Percentiles rank a stretch among this genome's conserved stretches.
Evolutionary conservation across 2,113 vertebrate genomes (phyloP).

Genomic region (Phylloscopus trochiloides): DNA sequence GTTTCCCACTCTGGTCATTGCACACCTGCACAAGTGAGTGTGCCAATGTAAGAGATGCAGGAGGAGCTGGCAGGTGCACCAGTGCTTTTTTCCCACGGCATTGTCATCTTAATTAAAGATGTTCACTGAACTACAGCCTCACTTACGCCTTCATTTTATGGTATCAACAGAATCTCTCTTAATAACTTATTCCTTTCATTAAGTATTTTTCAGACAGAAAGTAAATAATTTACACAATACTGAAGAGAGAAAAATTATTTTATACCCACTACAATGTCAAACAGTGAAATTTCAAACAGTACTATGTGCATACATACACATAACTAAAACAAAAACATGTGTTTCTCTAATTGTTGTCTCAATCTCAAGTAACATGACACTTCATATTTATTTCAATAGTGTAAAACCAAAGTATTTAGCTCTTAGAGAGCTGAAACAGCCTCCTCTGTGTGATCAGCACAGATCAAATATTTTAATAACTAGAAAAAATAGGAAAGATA

Average conservation of each 20-base stretch:
- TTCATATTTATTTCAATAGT: not conserved
- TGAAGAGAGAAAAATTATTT: not conserved
- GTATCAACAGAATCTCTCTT: not conserved
- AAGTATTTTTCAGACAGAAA: not conserved
- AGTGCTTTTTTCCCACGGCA: not conserved
- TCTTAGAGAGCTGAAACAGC: not conserved
- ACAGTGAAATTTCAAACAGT: not conserved
- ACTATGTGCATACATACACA: not conserved
- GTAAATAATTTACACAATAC: not conserved
- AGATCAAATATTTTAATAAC: not conserved
- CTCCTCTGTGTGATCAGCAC: not conserved
- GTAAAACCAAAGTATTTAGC: not conserved
- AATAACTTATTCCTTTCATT: not conserved
- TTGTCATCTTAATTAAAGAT: not conserved
- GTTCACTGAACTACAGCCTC: not conserved
- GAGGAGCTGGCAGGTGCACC: not conserved
- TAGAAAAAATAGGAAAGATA: not conserved
- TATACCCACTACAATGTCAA: not conserved
- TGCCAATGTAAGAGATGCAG: not conserved
- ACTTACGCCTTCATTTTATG: not conserved
- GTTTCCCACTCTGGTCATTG: not conserved
- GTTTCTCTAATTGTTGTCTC: not conserved
- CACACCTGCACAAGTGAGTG: not conserved
- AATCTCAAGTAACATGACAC: not conserved
- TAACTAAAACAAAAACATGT: not conserved